Conservation (phyloP, 1,140 invertebrate species). For the Helicoverpa zea region DNA sequence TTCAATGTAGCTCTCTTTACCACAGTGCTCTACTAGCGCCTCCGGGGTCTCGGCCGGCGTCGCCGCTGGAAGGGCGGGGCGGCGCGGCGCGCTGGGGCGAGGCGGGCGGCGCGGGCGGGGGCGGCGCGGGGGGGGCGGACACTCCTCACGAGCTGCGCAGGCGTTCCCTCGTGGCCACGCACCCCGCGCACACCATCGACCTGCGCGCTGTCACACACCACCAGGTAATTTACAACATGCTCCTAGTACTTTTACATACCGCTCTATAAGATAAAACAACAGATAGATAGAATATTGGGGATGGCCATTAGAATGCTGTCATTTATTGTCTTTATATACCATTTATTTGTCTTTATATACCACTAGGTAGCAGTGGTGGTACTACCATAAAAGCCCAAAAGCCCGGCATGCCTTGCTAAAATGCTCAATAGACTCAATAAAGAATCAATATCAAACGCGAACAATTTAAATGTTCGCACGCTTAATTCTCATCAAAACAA, state of each 20-base stretch:
- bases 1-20: background rate
- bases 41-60: constrained; percentile 75
- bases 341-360: too few relatives aligned
- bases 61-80: constrained; percentile 72
- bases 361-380: too few relatives aligned
- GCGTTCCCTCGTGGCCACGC: constrained; percentile 68
- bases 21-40: constrained; percentile 68
- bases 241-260: background rate
- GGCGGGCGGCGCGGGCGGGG: constrained; percentile 55
- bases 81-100: constrained; percentile 70
- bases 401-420: too few relatives aligned
- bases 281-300: too few relatives aligned
- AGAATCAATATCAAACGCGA: too few relatives aligned
- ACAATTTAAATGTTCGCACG: too few relatives aligned
- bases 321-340: too few relatives aligned
- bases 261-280: too few relatives aligned
- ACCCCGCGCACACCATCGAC: constrained; percentile 77
- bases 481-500: too few relatives aligned
- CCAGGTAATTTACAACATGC: constrained; percentile 64
- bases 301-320: too few relatives aligned
- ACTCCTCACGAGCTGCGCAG: constrained; percentile 72
- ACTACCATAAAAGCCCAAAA: too few relatives aligned
- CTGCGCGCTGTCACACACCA: constrained; percentile 73
- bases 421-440: too few relatives aligned
- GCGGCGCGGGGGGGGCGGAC: constrained; percentile 25